Base-by-base conservation (phyloP, 2,888 invertebrate species). In the Galeruca laticollis region DNA sequence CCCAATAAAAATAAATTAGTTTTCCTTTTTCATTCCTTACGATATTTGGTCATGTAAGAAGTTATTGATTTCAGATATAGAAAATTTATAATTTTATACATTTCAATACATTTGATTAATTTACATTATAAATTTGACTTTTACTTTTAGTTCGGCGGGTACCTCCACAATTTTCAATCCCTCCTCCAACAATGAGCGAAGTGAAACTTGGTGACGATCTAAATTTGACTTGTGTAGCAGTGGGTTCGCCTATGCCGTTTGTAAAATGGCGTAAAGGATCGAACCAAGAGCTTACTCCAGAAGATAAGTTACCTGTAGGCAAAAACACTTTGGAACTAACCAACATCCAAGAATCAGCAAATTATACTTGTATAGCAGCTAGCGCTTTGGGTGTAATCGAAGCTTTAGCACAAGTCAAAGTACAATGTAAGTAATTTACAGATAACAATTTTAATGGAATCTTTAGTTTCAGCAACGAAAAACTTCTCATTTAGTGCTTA, bases 171-270 rank as follows among this genome's bases (percentile, higher is more conserved):
- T 99, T 99, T 87, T 96, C 98, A 13, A 94, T 95, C 74, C 95
- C 94, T 20, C 97, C 98, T 71, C 93, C 94, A 51, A 88, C 92
- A 11, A 86, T 92, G 61, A 94, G 92, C 76, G 96, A 97, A 83
- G 97, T 99, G 63, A 95, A 95, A 91, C 89, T 97, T 60, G 97
- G 97, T 13, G 93, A 94, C 0, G 93, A 93, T 82, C 88, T 98
- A 77, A 98, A 96, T 84, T 88, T 99, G 76, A 97, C 97, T 68
- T 99, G 99, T 85, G 97, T 98, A 66, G 99, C 99, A 10, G 95
- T 96, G 35, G 99, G 99, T 20, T 96, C 98, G 0, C 99, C 99
- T 6, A 98, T 99, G 98, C 99, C 99, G 1, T 93, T 92, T 79
- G 98, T 99, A 65, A 97, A 96, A 86, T 96, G 96, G 96, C 91